A percentile compares a stretch with the other conserved stretches of the same genome.
Evolutionary conservation across 2,113 vertebrate genomes (phyloP).

Genomic region (Vidua chalybeata): DNA sequence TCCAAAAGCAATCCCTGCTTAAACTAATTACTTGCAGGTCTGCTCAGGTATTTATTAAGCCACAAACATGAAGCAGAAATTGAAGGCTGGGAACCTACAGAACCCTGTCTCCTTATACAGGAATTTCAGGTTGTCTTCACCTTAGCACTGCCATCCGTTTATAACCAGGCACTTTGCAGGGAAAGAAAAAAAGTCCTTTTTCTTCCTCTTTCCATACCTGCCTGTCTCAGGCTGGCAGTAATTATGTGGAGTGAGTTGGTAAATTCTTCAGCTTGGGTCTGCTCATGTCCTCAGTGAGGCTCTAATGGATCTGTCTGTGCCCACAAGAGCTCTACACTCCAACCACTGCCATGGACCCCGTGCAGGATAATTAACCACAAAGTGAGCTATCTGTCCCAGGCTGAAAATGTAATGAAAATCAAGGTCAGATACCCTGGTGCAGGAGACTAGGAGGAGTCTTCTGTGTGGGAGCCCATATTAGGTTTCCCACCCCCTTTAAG

Average conservation of each 20-base stretch:
- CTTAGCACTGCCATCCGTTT: slow-evolving; percentile 30
- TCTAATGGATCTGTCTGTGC: slow-evolving; percentile 58
- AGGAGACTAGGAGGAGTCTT: slow-evolving; percentile 39
- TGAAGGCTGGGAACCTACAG: background rate
- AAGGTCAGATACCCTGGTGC: background rate
- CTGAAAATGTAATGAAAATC: slow-evolving; percentile 4
- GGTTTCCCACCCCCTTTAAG: background rate
- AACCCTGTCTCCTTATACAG: background rate
- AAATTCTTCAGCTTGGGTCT: slow-evolving; percentile 15
- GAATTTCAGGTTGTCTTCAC: slow-evolving; percentile 2
- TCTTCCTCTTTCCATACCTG: background rate
- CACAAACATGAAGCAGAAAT: background rate
- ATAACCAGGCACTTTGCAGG: slow-evolving; percentile 18
- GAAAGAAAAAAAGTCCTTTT: background rate
- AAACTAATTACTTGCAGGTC: background rate
- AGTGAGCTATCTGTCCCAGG: slow-evolving; percentile 51
- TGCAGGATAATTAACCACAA: slow-evolving; percentile 65
- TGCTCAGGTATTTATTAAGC: background rate
- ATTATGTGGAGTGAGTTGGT: slow-evolving; percentile 5
- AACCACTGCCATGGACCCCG: slow-evolving; percentile 12
- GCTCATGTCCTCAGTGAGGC: background rate
- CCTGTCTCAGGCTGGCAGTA: slow-evolving; percentile 3
- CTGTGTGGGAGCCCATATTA: background rate
- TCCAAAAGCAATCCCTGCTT: background rate
- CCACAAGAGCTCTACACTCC: slow-evolving; percentile 32